These are phyloP conservation scores for Apogon hyalosoma DNA, from an alignment of 2,797 vertebrate species.

Conservation along the genomic window DNA sequence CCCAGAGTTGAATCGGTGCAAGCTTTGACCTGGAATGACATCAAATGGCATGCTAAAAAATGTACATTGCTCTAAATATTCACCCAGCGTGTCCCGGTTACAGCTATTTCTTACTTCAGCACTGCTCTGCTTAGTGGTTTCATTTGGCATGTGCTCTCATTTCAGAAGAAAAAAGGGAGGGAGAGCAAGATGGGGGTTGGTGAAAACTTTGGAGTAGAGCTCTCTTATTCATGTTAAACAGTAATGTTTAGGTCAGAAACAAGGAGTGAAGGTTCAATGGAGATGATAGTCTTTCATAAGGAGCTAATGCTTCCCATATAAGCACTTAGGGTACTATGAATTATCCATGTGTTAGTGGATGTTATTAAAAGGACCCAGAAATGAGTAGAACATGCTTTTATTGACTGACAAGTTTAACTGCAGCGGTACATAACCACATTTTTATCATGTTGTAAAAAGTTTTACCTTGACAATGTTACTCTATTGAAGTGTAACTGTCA, in stretches of 20 bases:
- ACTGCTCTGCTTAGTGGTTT: slow-evolving; percentile 73
- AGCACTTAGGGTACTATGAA: slow-evolving; percentile 48
- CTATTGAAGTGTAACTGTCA: neutral
- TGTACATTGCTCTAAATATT: slow-evolving; percentile 74
- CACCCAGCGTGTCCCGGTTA: slow-evolving; percentile 70
- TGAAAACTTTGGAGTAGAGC: slow-evolving; percentile 41
- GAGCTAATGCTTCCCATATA: slow-evolving; percentile 25
- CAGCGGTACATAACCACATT: neutral
- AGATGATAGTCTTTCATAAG: slow-evolving; percentile 7
- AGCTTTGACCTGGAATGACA: slow-evolving; percentile 71
- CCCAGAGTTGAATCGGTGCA: slow-evolving; percentile 41
- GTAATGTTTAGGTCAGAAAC: slow-evolving; percentile 42
- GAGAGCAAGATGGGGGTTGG: slow-evolving; percentile 30
- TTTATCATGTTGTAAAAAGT: slow-evolving; percentile 15
- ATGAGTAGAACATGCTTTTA: neutral
- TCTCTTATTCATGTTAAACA: slow-evolving; percentile 48
- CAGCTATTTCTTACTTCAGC: slow-evolving; percentile 70
- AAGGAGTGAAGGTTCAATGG: slow-evolving; percentile 15
- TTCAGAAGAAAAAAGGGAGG: slow-evolving; percentile 29
- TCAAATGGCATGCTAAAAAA: slow-evolving; percentile 68
- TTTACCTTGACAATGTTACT: slow-evolving; percentile 21
- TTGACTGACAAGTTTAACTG: slow-evolving; percentile 15
- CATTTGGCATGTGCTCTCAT: slow-evolving; percentile 77
- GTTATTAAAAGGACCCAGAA: slow-evolving; percentile 33
- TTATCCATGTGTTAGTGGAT: slow-evolving; percentile 42